Evolutionary conservation across 1,140 invertebrate genomes (phyloP).

Genomic region (Trichomalopsis sarcophagae): DNA sequence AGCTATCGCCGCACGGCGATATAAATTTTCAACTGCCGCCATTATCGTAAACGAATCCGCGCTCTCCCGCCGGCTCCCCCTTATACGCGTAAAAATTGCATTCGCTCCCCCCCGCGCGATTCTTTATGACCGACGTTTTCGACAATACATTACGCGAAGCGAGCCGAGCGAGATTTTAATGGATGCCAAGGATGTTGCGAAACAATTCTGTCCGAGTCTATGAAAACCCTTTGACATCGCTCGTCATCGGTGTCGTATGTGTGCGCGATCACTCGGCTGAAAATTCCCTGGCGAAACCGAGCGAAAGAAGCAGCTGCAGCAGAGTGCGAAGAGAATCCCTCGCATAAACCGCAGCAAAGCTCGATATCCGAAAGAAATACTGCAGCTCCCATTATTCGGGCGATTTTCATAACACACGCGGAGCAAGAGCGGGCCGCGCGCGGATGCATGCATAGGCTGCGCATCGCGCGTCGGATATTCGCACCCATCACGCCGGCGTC

Average conservation of each 20-base stretch:
- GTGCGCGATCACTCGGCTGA: too few relatives aligned
- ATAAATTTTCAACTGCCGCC: not conserved
- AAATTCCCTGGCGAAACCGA: too few relatives aligned
- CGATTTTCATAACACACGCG: not conserved
- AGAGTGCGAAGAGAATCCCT: not conserved
- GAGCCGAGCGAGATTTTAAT: slow-evolving; percentile 57
- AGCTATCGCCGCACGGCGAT: not conserved
- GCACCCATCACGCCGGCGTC: not conserved
- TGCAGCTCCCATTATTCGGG: not conserved
- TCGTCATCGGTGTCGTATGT: too few relatives aligned
- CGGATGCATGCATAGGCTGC: not conserved
- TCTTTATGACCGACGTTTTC: slow-evolving; percentile 15
- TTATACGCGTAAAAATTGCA: slow-evolving; percentile 20
- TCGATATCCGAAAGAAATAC: not conserved
- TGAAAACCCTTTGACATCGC: too few relatives aligned
- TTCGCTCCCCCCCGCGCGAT: not conserved
- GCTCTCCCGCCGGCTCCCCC: not conserved
- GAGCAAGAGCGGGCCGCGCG: not conserved
- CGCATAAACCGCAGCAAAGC: not conserved
- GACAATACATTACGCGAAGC: not conserved
- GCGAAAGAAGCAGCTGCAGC: not conserved
- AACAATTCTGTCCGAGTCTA: too few relatives aligned
- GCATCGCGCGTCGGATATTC: not conserved
- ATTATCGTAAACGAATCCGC: slow-evolving; percentile 25
- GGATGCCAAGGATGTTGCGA: slow-evolving; percentile 53